These are phyloP conservation scores for Rhyzopertha dominica DNA, from an alignment of 1,140 invertebrate species.

Conservation along the genomic window DNA sequence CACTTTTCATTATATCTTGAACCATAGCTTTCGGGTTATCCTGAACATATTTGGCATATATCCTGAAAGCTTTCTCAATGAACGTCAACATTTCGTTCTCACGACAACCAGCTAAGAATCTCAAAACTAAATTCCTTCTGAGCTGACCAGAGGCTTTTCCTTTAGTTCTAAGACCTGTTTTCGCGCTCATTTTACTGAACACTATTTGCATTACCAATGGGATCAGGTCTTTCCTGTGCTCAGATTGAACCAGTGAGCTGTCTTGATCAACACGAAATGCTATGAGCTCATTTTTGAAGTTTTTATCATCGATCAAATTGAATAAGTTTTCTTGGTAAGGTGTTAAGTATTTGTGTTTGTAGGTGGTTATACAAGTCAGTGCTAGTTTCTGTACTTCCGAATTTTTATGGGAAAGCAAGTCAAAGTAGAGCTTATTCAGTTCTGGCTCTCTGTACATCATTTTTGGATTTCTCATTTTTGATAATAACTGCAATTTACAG, in stretches of 20 bases:
- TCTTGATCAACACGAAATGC: constrained; percentile 72
- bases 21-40: constrained; percentile 48
- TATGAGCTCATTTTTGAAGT: constrained; percentile 77
- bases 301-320: constrained; percentile 78
- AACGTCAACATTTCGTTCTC: constrained; percentile 75
- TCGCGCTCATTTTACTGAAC: constrained; percentile 83
- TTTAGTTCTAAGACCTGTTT: constrained; percentile 62
- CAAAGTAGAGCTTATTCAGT: constrained; percentile 67
- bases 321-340: constrained; percentile 75
- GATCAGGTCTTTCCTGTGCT: constrained; percentile 71
- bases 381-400: constrained; percentile 75
- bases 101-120: constrained; percentile 77
- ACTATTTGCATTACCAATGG: constrained; percentile 80
- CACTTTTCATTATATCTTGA: constrained; percentile 44
- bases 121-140: constrained; percentile 69
- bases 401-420: constrained; percentile 75
- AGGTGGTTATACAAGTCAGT: constrained; percentile 78
- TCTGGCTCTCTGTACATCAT: constrained; percentile 70
- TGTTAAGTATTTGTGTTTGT: constrained; percentile 69
- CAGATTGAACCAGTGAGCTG: constrained; percentile 58
- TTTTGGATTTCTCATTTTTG: constrained; percentile 75
- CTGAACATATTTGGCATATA: constrained; percentile 61
- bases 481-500: constrained; percentile 69
- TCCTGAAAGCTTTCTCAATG: constrained; percentile 76
- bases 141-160: constrained; percentile 66